Conservation (phyloP, 2,113 vertebrate species). For the Pongo pygmaeus region DNA sequence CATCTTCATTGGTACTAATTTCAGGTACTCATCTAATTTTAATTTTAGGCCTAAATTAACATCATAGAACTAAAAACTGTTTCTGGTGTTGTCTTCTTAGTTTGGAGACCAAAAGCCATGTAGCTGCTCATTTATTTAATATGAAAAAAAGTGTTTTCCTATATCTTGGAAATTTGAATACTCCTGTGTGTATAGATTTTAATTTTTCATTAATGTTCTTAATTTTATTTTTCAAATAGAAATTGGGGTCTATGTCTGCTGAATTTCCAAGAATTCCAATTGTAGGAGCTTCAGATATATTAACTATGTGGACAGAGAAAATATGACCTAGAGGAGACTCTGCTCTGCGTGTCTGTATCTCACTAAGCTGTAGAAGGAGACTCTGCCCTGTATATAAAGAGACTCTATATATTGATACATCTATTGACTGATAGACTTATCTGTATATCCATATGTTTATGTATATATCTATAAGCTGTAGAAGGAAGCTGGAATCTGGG, state of each 20-base stretch:
- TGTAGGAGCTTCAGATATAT: neutral
- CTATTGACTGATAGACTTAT: neutral
- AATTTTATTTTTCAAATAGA: neutral
- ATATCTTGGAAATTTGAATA: neutral
- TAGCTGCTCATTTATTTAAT: neutral
- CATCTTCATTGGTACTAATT: neutral
- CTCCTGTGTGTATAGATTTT: neutral
- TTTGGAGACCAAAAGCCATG: neutral
- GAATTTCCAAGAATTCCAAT: neutral
- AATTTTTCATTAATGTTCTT: neutral
- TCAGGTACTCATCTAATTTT: neutral
- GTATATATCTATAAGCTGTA: neutral
- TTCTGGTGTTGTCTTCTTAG: neutral
- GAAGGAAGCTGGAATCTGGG: neutral
- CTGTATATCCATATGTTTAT: neutral
- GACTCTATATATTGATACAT: neutral
- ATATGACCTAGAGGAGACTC: neutral
- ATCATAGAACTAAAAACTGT: neutral
- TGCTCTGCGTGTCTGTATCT: neutral
- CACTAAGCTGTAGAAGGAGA: neutral
- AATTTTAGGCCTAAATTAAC: neutral
- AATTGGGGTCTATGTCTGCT: neutral
- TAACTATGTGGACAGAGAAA: neutral
- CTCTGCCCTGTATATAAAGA: neutral
- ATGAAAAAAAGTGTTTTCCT: neutral